Percentiles rank a stretch among this genome's conserved stretches.
Conservation (phyloP, 2,888 invertebrate genomes). For the Oligia strigilis region DNA sequence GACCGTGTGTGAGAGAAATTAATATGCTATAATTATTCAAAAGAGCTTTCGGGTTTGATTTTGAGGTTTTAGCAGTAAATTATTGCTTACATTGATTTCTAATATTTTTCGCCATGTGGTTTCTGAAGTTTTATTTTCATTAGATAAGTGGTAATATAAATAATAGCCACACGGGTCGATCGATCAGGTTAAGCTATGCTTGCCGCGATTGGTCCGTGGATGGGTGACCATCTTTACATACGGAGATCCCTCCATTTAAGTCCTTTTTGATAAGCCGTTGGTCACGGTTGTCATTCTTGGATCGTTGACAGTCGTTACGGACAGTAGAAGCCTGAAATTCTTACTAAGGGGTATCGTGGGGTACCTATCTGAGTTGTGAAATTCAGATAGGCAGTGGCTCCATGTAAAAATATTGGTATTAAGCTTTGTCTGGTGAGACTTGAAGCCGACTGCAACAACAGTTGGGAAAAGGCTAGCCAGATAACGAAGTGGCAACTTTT, state of each 20-base stretch:
- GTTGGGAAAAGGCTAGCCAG: neutral
- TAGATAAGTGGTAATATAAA: neutral
- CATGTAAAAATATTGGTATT: neutral
- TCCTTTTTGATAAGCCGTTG: neutral
- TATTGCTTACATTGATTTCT: neutral
- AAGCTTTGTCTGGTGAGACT: neutral
- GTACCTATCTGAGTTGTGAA: neutral
- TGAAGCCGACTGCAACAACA: neutral
- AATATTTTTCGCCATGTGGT: neutral
- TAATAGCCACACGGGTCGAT: neutral
- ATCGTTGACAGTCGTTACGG: neutral
- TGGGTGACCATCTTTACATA: neutral
- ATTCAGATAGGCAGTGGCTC: neutral
- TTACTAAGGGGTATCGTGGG: neutral
- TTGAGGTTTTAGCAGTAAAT: neutral
- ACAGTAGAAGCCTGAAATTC: neutral
- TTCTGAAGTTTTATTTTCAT: neutral
- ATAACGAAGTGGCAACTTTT: neutral
- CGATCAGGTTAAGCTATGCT: neutral
- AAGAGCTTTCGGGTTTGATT: conserved; percentile 24
- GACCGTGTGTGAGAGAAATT: conserved; percentile 44
- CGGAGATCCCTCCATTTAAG: neutral
- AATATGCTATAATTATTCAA: conserved; percentile 52
- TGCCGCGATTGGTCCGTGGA: neutral
- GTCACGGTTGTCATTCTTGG: neutral